Percentiles rank a stretch among this genome's conserved stretches.
These are phyloP conservation scores for Eulithis testata DNA, from an alignment of 2,888 invertebrate genomes.

Conservation along the genomic window DNA sequence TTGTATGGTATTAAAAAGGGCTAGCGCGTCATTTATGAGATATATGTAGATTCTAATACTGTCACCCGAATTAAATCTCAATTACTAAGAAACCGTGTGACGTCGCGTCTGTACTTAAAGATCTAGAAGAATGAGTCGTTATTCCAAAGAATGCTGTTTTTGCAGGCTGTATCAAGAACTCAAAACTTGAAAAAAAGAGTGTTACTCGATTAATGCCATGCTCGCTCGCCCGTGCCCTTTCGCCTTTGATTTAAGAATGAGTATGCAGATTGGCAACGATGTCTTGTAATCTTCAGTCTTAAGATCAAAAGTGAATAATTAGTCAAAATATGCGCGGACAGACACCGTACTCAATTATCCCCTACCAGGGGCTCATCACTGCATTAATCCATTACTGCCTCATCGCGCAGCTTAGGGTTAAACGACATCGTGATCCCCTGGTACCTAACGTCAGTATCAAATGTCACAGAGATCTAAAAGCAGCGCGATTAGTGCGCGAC, in stretches of 20 bases:
- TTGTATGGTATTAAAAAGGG: too few relatives aligned
- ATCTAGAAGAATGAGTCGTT: too few relatives aligned
- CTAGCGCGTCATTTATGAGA: too few relatives aligned
- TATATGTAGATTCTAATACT: too few relatives aligned
- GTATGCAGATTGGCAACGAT: conserved; percentile 15
- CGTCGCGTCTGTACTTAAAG: too few relatives aligned
- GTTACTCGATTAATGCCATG: too few relatives aligned
- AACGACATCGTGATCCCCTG: conserved; percentile 68
- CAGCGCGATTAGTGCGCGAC: conserved; percentile 59
- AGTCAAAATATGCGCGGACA: conserved; percentile 18
- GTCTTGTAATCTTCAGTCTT: conserved; percentile 19
- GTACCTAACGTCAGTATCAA: conserved; percentile 70
- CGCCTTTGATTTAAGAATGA: conserved; percentile 3
- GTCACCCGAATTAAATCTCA: too few relatives aligned
- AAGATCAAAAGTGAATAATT: conserved; percentile 22
- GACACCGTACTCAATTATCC: conserved; percentile 19
- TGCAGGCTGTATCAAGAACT: too few relatives aligned
- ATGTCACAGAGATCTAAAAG: conserved; percentile 72
- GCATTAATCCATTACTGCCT: conserved; percentile 72
- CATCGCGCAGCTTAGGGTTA: conserved; percentile 74
- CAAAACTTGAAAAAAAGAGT: too few relatives aligned
- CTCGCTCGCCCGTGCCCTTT: too few relatives aligned
- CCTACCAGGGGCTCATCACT: conserved; percentile 30
- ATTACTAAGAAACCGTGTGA: too few relatives aligned
- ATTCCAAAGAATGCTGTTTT: too few relatives aligned